Evolutionary conservation across 92 coral and sea anemone genomes (phyloP).

Genomic region (Palythoa grandiflora): DNA sequence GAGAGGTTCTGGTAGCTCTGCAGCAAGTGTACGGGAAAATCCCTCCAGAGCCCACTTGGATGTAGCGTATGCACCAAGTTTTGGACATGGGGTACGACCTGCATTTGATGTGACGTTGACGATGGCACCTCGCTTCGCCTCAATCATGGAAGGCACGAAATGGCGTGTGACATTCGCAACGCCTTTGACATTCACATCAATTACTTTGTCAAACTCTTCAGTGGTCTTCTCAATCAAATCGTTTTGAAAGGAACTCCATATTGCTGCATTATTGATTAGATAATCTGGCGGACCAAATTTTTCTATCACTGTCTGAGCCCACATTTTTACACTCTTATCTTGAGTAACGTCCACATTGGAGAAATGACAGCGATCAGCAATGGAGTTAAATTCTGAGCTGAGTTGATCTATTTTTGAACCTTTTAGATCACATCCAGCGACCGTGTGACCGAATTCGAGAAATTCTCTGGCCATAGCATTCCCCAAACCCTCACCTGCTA

Average conservation of each 20-base stretch:
- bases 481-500: conserved; percentile 18
- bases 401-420: conserved; percentile 9
- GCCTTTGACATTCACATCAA: conserved; percentile 45
- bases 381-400: not conserved
- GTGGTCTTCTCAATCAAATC: conserved; percentile 18
- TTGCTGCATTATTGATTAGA: conserved; percentile 44
- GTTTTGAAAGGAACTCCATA: not conserved
- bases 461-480: conserved; percentile 43
- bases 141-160: conserved; percentile 35
- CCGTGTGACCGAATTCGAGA: conserved; percentile 28
- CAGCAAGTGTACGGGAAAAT: conserved; percentile 21
- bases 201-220: conserved; percentile 28
- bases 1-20: conserved; percentile 39
- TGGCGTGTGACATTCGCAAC: conserved; percentile 36
- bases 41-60: conserved; percentile 53
- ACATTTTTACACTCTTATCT: conserved; percentile 15
- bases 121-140: conserved; percentile 21
- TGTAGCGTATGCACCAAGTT: not conserved
- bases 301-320: not conserved
- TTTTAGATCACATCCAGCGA: conserved; percentile 42
- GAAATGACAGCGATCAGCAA: conserved; percentile 17
- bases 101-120: conserved; percentile 31
- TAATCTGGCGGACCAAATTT: conserved; percentile 38
- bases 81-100: conserved; percentile 19
- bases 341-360: conserved; percentile 1